Percentiles rank a stretch among this genome's conserved stretches.
These are phyloP conservation scores for Triplophysa bombifrons DNA, from an alignment of 2,797 vertebrate genomes.

Conservation along the genomic window DNA sequence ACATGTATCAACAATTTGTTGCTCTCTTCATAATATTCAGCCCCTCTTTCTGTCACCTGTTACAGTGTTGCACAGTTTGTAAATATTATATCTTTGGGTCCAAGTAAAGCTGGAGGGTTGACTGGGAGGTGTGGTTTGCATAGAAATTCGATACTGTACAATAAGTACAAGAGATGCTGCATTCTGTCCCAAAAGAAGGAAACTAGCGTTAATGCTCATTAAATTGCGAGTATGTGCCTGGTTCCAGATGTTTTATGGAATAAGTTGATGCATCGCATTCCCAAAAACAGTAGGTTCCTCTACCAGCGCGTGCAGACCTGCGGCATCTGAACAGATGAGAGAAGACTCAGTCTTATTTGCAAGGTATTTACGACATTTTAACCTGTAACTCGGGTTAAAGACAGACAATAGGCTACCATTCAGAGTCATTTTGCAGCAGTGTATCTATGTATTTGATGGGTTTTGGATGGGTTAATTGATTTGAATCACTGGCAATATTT, in stretches of 20 bases:
- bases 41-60: conserved; percentile 8
- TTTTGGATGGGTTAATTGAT: too few species aligned
- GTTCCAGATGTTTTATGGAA: conserved; percentile 5
- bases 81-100: background rate
- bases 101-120: conserved; percentile 50
- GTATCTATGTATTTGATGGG: too few species aligned
- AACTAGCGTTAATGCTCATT: background rate
- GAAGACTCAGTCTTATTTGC: background rate
- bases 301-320: background rate
- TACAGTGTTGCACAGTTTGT: background rate
- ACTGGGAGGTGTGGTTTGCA: conserved; percentile 69
- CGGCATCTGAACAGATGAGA: background rate
- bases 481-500: too few species aligned
- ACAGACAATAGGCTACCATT: background rate
- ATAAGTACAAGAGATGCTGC: conserved; percentile 71
- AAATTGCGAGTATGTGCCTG: background rate
- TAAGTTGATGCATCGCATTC: background rate
- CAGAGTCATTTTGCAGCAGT: too few species aligned
- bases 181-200: conserved; percentile 43
- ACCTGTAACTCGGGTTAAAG: background rate
- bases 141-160: conserved; percentile 61
- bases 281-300: background rate
- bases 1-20: background rate
- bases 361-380: conserved; percentile 17
- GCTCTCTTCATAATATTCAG: background rate